Evolutionary conservation across 1,140 invertebrate species (phyloP).

Genomic region (Calephelis virginiensis): DNA sequence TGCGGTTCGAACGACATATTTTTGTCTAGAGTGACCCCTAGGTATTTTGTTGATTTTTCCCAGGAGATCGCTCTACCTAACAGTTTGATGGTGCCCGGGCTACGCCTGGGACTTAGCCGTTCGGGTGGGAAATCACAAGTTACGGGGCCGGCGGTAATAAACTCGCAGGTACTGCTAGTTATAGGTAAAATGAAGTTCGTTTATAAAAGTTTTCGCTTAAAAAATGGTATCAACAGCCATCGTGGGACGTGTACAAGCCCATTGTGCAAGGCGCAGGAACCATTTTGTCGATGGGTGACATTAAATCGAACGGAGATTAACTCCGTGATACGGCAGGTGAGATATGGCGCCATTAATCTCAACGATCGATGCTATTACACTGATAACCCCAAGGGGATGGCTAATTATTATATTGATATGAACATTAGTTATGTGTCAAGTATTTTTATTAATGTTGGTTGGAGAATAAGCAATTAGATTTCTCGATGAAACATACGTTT

Average conservation of each 20-base stretch:
- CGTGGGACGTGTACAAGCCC: conserved; percentile 14
- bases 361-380: conserved; percentile 18
- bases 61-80: too few relatives aligned
- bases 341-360: conserved; percentile 27
- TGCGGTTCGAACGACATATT: too few relatives aligned
- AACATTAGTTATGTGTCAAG: neutral
- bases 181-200: neutral
- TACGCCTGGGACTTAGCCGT: too few relatives aligned
- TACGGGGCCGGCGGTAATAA: too few relatives aligned
- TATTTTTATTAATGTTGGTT: neutral
- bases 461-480: too few relatives aligned
- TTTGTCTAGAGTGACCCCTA: too few relatives aligned
- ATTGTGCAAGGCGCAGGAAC: conserved; percentile 21
- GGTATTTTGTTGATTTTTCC: too few relatives aligned
- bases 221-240: neutral
- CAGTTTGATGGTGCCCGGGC: too few relatives aligned
- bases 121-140: too few relatives aligned
- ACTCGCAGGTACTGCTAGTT: too few relatives aligned
- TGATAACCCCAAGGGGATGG: conserved; percentile 1
- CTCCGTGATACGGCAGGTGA: conserved; percentile 29
- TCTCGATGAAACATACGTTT: too few relatives aligned
- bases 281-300: conserved; percentile 28
- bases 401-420: conserved; percentile 8
- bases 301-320: conserved; percentile 31
- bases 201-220: neutral